Conservation (phyloP, 2,888 invertebrate genomes). For the Callyntrura sp. region DNA sequence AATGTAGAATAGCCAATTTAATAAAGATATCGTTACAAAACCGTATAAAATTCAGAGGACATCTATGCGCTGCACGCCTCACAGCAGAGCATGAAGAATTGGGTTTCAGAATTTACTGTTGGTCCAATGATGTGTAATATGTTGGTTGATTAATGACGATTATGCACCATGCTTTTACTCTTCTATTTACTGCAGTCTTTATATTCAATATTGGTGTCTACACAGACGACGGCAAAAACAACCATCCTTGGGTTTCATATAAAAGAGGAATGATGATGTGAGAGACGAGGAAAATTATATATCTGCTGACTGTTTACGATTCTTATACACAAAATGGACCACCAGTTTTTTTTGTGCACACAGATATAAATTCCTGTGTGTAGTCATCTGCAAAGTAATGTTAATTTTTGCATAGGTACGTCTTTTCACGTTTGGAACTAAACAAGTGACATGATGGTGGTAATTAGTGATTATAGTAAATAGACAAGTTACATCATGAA, state of each 20-base stretch:
- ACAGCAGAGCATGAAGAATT: too few species aligned
- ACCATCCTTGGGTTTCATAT: slow-evolving; percentile 37
- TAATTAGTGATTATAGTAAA: background rate
- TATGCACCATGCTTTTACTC: background rate
- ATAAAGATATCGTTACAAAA: too few species aligned
- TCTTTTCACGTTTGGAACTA: background rate
- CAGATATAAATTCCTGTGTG: too few species aligned
- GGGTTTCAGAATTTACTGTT: background rate
- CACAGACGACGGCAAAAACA: slow-evolving; percentile 15
- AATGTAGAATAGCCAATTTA: background rate
- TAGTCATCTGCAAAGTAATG: too few species aligned
- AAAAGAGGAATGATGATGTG: background rate
- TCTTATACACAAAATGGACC: too few species aligned
- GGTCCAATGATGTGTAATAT: background rate
- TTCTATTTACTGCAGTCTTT: too few species aligned
- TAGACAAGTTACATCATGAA: too few species aligned
- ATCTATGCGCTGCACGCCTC: too few species aligned
- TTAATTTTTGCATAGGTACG: background rate
- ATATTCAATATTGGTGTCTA: too few species aligned
- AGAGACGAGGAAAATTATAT: slow-evolving; percentile 30
- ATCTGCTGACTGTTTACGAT: background rate
- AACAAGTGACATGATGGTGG: background rate
- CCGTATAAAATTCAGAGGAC: too few species aligned
- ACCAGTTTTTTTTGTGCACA: too few species aligned
- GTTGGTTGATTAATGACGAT: background rate